Base-by-base conservation (phyloP, 2,113 vertebrate genomes). In the Boleophthalmus pectinirostris region DNA sequence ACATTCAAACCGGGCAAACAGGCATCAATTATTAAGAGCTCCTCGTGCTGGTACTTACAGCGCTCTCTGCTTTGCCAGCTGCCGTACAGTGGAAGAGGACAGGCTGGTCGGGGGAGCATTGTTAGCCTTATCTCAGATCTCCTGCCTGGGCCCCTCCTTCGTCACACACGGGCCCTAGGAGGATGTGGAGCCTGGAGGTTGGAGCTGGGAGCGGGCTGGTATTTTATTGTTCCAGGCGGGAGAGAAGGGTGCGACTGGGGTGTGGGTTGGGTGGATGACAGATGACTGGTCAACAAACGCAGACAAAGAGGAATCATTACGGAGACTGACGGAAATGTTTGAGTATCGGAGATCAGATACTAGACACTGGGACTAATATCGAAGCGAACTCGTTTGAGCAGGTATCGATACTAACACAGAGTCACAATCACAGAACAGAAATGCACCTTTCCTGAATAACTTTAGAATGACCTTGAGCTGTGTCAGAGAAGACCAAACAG, bases 1-100 rank as follows among this genome's bases (percentile, higher is more conserved):
- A 2, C 20, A 70, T 63, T 69, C 70, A 82, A 68, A 57, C 70
- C 45, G 66, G 43, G 66, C 69, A 77, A 90, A 85, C 77, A 85
- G 76, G 66, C 23, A 87, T 89, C 73, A 87, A 88, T 89, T 86
- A 88, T 89, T 88, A 79, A 61, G 80, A 77, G 72, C 76, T 75
- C 74, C 86, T 81, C 74, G 64, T 85, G 83, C 81, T 88, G 75
- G 83, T 88, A 89, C 88, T 90, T 79, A 87, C 86, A 63, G 72
- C 64, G 63, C 35, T 23, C 23, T 58, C 56, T 74, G 83, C 69
- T 72, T 77, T 45, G 66, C 73, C 80, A 73, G 77, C 82, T 75
- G 83, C 75, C 46, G 82, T 61, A 33, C 58, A 61, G 58, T 61
- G 15, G 5, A 18, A 20, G 51, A 16, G 58, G 23, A 24, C 25